Evolutionary conservation across 1,140 invertebrate species (phyloP).

Genomic region (Acromyrmex heyeri): DNA sequence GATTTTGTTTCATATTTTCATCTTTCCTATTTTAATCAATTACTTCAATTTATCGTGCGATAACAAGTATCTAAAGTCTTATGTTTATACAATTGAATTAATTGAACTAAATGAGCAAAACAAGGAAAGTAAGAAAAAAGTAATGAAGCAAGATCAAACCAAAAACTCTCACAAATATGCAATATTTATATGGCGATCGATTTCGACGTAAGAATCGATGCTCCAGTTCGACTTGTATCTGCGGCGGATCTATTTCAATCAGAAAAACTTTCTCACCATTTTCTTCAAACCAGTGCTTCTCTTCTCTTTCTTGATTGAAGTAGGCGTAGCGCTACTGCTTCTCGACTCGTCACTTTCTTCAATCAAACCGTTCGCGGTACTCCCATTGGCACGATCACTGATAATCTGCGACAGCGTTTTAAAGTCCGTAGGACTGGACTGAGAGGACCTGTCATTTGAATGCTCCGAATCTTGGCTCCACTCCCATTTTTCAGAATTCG

Average conservation of each 20-base stretch:
- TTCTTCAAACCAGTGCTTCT: slow-evolving; percentile 87
- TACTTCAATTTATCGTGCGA: not conserved
- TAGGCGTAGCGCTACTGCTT: slow-evolving; percentile 82
- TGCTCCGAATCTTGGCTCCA: slow-evolving; percentile 75
- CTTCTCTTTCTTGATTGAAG: slow-evolving; percentile 86
- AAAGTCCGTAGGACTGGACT: slow-evolving; percentile 47
- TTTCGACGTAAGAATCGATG: slow-evolving; percentile 3
- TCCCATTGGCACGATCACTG: slow-evolving; percentile 84
- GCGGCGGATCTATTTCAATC: slow-evolving; percentile 80
- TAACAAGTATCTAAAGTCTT: not conserved
- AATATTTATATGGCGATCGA: slow-evolving; percentile 23
- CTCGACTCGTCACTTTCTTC: slow-evolving; percentile 86
- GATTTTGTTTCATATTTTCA: slow-evolving; percentile 5
- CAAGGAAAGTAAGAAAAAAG: not conserved
- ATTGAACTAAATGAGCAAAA: not conserved
- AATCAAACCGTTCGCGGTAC: slow-evolving; percentile 79
- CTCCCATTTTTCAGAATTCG: slow-evolving; percentile 79
- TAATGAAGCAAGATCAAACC: not conserved
- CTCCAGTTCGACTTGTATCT: not conserved
- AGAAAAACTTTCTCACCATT: slow-evolving; percentile 90
- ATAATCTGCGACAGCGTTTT: slow-evolving; percentile 45
- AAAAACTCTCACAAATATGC: not conserved
- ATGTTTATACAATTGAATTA: not conserved
- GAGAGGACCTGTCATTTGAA: slow-evolving; percentile 68
- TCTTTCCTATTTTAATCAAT: not conserved